phyloP scores from a whole-genome alignment of 2,797 vertebrate genomes.

The Peromyscus eremicus region DNA sequence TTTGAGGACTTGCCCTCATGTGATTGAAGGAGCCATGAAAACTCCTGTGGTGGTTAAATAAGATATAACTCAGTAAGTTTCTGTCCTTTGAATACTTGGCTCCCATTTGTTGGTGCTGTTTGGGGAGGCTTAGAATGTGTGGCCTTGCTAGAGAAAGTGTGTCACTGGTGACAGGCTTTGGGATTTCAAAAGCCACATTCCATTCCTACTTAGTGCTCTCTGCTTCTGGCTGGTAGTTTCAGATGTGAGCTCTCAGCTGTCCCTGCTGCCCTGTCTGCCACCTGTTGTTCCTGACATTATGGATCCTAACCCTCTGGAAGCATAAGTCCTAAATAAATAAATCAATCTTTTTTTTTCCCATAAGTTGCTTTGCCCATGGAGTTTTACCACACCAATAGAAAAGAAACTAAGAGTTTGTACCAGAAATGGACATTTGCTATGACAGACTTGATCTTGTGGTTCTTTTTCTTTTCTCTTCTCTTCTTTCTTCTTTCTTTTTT shows the following conservation, averaged over 20 bases:
- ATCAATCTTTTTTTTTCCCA: too few species aligned
- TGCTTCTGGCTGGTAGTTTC: not conserved
- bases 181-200: not conserved
- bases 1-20: not conserved
- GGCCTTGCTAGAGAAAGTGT: not conserved
- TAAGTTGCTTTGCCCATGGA: not conserved
- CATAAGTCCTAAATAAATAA: not conserved
- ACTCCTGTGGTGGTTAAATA: not conserved
- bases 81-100: not conserved
- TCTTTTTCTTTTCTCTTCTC: not conserved
- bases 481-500: not conserved
- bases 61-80: not conserved
- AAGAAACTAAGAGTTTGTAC: not conserved
- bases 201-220: not conserved
- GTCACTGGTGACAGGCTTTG: not conserved
- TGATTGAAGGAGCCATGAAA: not conserved
- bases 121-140: not conserved
- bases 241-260: not conserved
- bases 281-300: not conserved
- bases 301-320: not conserved
- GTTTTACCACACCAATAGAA: not conserved
- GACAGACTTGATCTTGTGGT: not conserved
- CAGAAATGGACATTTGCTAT: not conserved
- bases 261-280: too few species aligned
- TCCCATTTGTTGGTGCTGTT: not conserved